Conservation (phyloP, 2,797 vertebrate species). For the Molossus alvarezi region DNA sequence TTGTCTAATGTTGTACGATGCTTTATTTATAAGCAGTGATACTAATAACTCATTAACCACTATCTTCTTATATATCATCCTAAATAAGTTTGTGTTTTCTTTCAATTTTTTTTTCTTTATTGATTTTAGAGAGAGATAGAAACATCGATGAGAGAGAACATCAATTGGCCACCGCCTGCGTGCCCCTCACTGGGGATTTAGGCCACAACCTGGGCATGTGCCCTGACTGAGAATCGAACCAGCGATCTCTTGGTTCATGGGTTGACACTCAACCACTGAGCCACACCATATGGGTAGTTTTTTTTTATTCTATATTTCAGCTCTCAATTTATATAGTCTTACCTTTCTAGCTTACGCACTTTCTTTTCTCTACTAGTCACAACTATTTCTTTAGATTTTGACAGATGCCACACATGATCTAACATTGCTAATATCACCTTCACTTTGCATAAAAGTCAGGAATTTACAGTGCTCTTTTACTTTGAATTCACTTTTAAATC, state of each 20-base stretch:
- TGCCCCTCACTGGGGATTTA: too few species aligned
- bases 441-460: slow-evolving; percentile 1
- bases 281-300: neutral
- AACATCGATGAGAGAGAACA: too few species aligned
- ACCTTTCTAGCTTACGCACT: neutral
- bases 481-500: slow-evolving; percentile 25
- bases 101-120: too few species aligned
- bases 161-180: too few species aligned
- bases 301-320: neutral
- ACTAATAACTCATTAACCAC: neutral
- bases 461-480: slow-evolving; percentile 12
- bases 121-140: too few species aligned
- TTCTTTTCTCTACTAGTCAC: slow-evolving; percentile 27
- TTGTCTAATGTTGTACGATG: neutral
- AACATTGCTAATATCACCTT: neutral
- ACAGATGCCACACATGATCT: neutral
- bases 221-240: too few species aligned
- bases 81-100: slow-evolving; percentile 22
- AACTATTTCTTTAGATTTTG: slow-evolving; percentile 40
- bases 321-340: slow-evolving; percentile 3
- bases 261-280: too few species aligned
- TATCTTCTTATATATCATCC: neutral
- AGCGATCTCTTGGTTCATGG: too few species aligned
- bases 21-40: slow-evolving; percentile 18
- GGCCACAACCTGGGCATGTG: too few species aligned